Percentiles rank a stretch among this genome's conserved stretches.
phyloP scores from a whole-genome alignment of 2,888 invertebrate species.

The Lepidochitona cinerea region DNA sequence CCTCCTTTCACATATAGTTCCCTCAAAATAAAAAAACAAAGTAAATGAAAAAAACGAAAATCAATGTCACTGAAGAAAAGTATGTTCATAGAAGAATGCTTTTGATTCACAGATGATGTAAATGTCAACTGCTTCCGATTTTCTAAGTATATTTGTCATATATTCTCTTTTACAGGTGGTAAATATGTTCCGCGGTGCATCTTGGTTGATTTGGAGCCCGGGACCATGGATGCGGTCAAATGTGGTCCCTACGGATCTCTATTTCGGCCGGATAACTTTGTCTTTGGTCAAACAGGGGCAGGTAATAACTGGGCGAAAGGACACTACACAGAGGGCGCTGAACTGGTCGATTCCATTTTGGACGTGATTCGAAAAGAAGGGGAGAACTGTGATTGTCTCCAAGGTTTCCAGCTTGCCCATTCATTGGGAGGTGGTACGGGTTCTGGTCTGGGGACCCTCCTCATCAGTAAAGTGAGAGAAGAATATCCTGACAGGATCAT shows the following conservation, averaged over 20 bases:
- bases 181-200: conserved; percentile 95
- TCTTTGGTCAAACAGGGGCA: conserved; percentile 75
- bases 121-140: too few species aligned
- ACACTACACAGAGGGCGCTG: conserved; percentile 68
- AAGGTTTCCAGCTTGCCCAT: conserved; percentile 69
- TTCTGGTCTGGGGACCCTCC: conserved; percentile 88
- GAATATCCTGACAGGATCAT: conserved; percentile 92
- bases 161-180: conserved; percentile 71
- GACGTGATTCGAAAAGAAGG: conserved; percentile 68
- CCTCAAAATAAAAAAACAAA: too few species aligned
- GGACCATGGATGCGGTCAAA: conserved; percentile 95
- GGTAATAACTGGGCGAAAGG: conserved; percentile 68
- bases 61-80: too few species aligned
- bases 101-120: too few species aligned
- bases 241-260: conserved; percentile 93
- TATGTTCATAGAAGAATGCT: too few species aligned
- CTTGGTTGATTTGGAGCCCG: conserved; percentile 93
- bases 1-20: too few species aligned
- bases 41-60: too few species aligned
- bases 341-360: conserved; percentile 67
- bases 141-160: too few species aligned
- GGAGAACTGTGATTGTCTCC: conserved; percentile 67
- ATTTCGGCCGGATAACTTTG: conserved; percentile 94
- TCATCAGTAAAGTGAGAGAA: conserved; percentile 96
- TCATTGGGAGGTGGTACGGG: conserved; percentile 92